Base-by-base conservation (phyloP, 2,797 vertebrate species). In the Mormyrops attenuatus region DNA sequence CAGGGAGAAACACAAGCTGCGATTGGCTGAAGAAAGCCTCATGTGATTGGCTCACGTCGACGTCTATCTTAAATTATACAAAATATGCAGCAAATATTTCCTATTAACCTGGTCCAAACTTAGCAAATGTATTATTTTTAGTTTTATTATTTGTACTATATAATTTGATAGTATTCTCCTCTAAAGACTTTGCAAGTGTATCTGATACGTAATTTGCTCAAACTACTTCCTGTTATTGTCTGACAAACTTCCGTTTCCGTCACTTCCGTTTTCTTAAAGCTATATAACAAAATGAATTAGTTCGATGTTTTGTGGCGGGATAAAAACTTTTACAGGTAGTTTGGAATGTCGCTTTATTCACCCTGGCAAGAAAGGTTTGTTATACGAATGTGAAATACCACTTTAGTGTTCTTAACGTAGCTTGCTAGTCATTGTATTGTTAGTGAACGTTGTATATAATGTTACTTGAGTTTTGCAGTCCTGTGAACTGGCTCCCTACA, bases 401-500 rank as follows among this genome's bases (percentile, higher is more conserved):
- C 26, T 88, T 88, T 4, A 22, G 41, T 41, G 8, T 47, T 60
- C 66, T 63, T 20, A n/a, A 38, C 41, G 20, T 47, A 8, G 8
- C 41, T 22, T 66, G 87, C 13, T 8, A 5, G 6, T 86, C 22
- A 2, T 11, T 50, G 44, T 3, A 8, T 49, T n/a, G 9, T 49
- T 84, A n/a, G 30, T 57, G 50, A 87, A 87, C 3, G 52, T 53
- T 87, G 17, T 38, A 26, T 26, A n/a, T 49, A 52, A 52, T 87
- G 11, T 49, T 20, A 15, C 3, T 38, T 38, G 15, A 11, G 38
- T 47, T 26, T 94, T 96, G 96, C 90, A 90, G 94, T 94, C 94
- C 20, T 90, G 93, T 91, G 90, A 87, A 26, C 86, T 94, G 93
- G 17, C 94, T 86, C 88, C 91, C 95, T 95, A 94, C 93, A 20